phyloP scores from a whole-genome alignment of 2,888 invertebrate species.

The Lithophane socia region DNA sequence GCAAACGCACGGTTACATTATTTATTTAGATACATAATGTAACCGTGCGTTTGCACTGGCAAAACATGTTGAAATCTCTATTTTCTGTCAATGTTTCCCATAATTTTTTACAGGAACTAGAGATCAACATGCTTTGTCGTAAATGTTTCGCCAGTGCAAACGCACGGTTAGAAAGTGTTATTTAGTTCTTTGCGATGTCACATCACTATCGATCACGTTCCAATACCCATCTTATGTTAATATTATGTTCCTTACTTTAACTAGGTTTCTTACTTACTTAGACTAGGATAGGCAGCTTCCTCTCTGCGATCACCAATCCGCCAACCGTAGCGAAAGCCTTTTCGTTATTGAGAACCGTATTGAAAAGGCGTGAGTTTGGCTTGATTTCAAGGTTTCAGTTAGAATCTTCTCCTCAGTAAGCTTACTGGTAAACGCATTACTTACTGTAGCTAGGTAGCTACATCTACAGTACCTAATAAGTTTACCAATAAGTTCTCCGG shows the following conservation, averaged over 20 bases:
- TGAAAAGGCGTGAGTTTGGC: not conserved
- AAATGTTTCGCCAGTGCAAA: too few species aligned
- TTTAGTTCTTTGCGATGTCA: not conserved
- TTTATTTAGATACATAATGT: too few species aligned
- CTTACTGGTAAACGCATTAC: not conserved
- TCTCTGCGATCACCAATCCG: conserved; percentile 1
- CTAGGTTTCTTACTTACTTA: not conserved
- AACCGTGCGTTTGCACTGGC: too few species aligned
- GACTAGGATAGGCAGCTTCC: not conserved
- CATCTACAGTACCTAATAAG: too few species aligned
- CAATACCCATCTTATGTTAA: not conserved
- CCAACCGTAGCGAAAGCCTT: not conserved
- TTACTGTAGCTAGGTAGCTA: too few species aligned
- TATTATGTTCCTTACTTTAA: not conserved
- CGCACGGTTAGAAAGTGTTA: too few species aligned
- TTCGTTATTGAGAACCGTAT: not conserved
- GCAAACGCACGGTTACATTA: too few species aligned
- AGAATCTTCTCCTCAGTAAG: not conserved
- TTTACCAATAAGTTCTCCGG: too few species aligned
- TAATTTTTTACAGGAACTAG: too few species aligned
- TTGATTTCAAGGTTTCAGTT: not conserved
- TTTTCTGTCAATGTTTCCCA: too few species aligned
- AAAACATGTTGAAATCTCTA: too few species aligned
- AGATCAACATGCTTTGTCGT: too few species aligned
- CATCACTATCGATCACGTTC: not conserved